Conservation (phyloP, 2,113 vertebrate genomes). For the Larimichthys polyactis region DNA sequence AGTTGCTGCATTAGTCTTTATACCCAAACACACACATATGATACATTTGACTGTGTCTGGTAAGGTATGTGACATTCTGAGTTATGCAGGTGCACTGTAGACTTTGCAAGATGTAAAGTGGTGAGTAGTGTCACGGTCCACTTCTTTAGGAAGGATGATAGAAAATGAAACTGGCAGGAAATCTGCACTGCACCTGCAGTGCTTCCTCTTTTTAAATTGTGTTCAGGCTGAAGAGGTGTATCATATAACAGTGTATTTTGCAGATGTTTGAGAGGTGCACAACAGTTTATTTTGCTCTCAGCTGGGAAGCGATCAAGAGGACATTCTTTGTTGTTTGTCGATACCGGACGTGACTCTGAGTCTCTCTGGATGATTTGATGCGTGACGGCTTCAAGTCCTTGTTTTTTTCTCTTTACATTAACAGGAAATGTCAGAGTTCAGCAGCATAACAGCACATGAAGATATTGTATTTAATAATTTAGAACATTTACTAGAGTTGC, state of each 20-base stretch:
- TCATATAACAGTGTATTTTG: neutral
- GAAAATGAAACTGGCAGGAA: slow-evolving; percentile 38
- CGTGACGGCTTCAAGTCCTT: neutral
- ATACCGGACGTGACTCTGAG: neutral
- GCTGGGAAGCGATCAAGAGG: neutral
- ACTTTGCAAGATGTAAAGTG: slow-evolving; percentile 44
- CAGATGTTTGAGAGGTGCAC: neutral
- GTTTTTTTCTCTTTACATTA: neutral
- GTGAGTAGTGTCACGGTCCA: neutral
- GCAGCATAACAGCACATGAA: neutral
- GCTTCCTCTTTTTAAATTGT: slow-evolving; percentile 52
- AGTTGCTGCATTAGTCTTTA: neutral
- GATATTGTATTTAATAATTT: neutral
- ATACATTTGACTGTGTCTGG: neutral
- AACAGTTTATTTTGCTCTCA: neutral
- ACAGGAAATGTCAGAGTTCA: neutral
- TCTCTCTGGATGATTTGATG: neutral
- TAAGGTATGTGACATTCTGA: neutral
- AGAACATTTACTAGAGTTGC: neutral
- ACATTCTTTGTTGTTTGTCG: neutral
- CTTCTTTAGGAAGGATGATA: slow-evolving; percentile 12
- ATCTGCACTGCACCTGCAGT: slow-evolving; percentile 45
- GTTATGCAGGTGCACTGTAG: slow-evolving; percentile 11
- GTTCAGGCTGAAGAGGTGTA: neutral
- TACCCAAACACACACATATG: neutral